phyloP scores from a whole-genome alignment of 2,888 invertebrate species.

The Elaeidobius kamerunicus region DNA sequence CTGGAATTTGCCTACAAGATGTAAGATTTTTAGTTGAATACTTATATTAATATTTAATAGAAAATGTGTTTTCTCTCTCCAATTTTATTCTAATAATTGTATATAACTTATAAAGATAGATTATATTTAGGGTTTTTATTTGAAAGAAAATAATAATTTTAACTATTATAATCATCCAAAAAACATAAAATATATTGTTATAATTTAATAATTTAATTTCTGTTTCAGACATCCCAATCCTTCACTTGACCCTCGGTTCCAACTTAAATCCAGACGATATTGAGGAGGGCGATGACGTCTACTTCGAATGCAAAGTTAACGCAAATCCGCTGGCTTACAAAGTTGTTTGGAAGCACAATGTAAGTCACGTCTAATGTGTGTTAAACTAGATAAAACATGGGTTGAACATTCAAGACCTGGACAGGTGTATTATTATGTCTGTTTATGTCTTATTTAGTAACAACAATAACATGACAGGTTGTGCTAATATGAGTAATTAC shows the following conservation, averaged over 20 bases:
- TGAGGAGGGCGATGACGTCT: slow-evolving; percentile 77
- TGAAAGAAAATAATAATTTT: too few relatives aligned
- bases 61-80: too few relatives aligned
- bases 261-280: slow-evolving; percentile 76
- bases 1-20: too few relatives aligned
- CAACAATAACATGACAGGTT: not conserved
- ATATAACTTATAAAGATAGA: too few relatives aligned
- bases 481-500: not conserved
- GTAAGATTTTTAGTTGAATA: too few relatives aligned
- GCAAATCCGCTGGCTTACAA: slow-evolving; percentile 77
- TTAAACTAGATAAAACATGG: slow-evolving; percentile 4
- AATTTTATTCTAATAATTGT: too few relatives aligned
- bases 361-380: slow-evolving; percentile 53
- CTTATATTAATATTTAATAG: too few relatives aligned
- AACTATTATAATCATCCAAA: too few relatives aligned
- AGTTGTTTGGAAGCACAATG: slow-evolving; percentile 78
- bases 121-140: too few relatives aligned
- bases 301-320: slow-evolving; percentile 76
- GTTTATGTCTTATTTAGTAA: too few relatives aligned
- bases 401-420: not conserved
- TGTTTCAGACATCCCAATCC: slow-evolving; percentile 67
- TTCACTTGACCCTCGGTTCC: slow-evolving; percentile 67
- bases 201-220: slow-evolving; percentile 21
- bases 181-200: not conserved
- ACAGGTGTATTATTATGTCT: too few relatives aligned